Evolutionary conservation across 92 coral and sea anemone species (phyloP).

Genomic region (Parazoanthus atlanticus): DNA sequence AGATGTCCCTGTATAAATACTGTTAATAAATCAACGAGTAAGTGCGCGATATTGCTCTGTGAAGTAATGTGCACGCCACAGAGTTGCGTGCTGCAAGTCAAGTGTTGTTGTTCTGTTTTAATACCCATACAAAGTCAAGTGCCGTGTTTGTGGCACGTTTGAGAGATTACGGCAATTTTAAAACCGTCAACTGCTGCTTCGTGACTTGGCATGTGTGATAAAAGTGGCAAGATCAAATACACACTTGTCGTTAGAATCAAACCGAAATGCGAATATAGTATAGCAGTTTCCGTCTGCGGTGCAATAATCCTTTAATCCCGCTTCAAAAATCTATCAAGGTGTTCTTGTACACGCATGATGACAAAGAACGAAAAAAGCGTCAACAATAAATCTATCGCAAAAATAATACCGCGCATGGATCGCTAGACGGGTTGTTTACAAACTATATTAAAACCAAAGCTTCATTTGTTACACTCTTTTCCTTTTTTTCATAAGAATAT

Average conservation of each 20-base stretch:
- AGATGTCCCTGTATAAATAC: too few relatives aligned
- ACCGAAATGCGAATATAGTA: not conserved
- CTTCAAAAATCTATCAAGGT: not conserved
- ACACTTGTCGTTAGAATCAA: not conserved
- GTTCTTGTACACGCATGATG: not conserved
- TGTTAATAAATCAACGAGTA: too few relatives aligned
- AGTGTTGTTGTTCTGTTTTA: not conserved
- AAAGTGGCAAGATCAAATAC: not conserved
- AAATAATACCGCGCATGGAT: not conserved
- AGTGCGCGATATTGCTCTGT: too few relatives aligned
- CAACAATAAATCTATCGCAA: not conserved
- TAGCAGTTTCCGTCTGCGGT: not conserved
- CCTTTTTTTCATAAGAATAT: too few relatives aligned
- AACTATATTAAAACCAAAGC: not conserved
- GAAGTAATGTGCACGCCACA: not conserved
- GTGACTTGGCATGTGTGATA: not conserved
- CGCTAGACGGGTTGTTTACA: not conserved
- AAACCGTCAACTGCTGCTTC: not conserved
- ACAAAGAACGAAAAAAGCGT: not conserved
- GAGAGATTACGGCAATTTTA: not conserved
- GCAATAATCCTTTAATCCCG: not conserved
- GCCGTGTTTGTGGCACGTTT: not conserved
- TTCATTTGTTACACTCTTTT: too few relatives aligned
- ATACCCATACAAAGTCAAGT: not conserved
- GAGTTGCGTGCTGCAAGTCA: too few relatives aligned